Percentiles rank a stretch among this genome's conserved stretches.
These are phyloP conservation scores for Tenthredo mesomela DNA, from an alignment of 2,888 invertebrate genomes.

Conservation along the genomic window DNA sequence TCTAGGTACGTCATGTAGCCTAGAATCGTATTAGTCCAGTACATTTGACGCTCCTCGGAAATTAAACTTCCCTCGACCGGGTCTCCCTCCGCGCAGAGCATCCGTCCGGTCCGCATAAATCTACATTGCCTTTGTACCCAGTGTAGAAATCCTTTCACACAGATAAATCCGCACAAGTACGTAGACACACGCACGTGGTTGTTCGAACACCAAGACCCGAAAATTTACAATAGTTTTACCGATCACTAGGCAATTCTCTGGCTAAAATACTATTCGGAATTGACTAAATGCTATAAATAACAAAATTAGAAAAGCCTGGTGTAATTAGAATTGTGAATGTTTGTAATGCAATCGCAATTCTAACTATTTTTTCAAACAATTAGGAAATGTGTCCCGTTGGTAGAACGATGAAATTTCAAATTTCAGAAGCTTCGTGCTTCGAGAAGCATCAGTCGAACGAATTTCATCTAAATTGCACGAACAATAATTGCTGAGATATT, in stretches of 20 bases:
- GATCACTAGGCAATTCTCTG: background rate
- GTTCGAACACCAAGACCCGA: background rate
- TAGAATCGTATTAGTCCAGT: slow-evolving; percentile 38
- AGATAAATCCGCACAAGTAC: background rate
- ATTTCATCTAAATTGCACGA: background rate
- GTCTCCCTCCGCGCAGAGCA: slow-evolving; percentile 27
- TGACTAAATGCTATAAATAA: background rate
- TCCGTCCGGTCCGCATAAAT: slow-evolving; percentile 38
- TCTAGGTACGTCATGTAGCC: slow-evolving; percentile 27
- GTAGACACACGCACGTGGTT: background rate
- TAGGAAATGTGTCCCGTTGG: background rate
- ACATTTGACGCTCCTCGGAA: slow-evolving; percentile 42
- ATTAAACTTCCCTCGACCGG: slow-evolving; percentile 40
- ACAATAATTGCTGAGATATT: background rate
- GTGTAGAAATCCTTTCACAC: slow-evolving; percentile 20
- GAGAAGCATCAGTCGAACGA: background rate
- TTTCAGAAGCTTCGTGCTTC: background rate
- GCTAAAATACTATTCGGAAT: background rate
- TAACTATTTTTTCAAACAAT: background rate
- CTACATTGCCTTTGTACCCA: slow-evolving; percentile 39
- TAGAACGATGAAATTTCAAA: background rate
- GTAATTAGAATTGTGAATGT: background rate
- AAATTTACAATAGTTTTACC: slow-evolving; percentile 7
- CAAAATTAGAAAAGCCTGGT: background rate
- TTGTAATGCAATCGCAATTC: background rate